These are phyloP conservation scores for Acromyrmex echinatior DNA, from an alignment of 1,140 invertebrate genomes.

Conservation along the genomic window DNA sequence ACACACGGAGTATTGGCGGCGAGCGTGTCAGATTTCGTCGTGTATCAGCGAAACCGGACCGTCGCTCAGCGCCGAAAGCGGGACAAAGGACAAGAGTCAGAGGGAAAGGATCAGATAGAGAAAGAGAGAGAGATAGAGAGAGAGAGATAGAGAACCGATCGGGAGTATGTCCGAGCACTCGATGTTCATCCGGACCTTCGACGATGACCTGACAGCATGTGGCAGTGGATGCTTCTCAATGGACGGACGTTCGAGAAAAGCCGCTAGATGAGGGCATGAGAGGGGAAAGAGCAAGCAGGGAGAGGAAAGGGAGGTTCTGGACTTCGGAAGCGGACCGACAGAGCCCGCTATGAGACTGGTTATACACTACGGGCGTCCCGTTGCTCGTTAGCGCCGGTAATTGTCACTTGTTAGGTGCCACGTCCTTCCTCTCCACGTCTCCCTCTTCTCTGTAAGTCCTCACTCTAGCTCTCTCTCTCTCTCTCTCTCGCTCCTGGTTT, in stretches of 20 bases:
- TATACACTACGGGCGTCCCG: slow-evolving; percentile 61
- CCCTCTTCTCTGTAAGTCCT: neutral
- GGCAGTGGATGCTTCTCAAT: slow-evolving; percentile 38
- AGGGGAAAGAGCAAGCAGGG: slow-evolving; percentile 10
- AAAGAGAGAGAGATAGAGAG: slow-evolving; percentile 11
- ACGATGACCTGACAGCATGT: slow-evolving; percentile 51
- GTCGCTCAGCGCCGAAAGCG: slow-evolving; percentile 25
- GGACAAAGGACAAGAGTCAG: slow-evolving; percentile 24
- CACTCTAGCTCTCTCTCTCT: neutral
- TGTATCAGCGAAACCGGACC: slow-evolving; percentile 55
- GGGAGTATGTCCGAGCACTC: slow-evolving; percentile 41
- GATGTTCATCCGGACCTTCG: slow-evolving; percentile 48
- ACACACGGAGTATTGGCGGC: neutral
- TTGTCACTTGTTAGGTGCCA: slow-evolving; percentile 84
- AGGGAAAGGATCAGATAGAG: neutral
- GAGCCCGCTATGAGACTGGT: slow-evolving; percentile 58
- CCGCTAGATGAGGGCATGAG: neutral
- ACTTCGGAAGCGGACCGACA: slow-evolving; percentile 57
- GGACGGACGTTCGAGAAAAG: slow-evolving; percentile 45
- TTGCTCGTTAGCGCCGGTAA: slow-evolving; percentile 83
- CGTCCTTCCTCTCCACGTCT: slow-evolving; percentile 70
- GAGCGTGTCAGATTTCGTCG: slow-evolving; percentile 52
- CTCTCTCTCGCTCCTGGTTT: neutral
- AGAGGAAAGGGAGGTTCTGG: slow-evolving; percentile 25
- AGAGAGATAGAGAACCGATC: neutral